Conservation (phyloP, 2,113 vertebrate species). For the Gymnorhina tibicen region DNA sequence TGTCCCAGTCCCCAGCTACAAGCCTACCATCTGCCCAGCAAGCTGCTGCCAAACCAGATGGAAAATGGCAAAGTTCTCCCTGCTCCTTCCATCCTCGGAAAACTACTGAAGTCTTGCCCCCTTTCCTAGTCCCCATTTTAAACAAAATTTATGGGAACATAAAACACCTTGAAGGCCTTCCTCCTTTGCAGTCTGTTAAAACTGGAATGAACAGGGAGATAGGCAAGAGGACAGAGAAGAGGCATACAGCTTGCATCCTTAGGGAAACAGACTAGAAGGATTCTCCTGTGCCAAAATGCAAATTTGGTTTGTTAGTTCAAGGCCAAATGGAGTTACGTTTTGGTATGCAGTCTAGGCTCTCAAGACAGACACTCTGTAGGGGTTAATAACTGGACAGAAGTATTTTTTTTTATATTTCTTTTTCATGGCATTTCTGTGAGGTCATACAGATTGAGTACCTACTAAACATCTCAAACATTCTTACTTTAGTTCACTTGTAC, state of each 20-base stretch:
- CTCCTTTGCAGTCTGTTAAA: background rate
- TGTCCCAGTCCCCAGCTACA: background rate
- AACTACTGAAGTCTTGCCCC: background rate
- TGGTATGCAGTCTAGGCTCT: background rate
- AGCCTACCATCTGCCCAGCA: background rate
- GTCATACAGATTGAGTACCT: background rate
- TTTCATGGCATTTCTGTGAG: background rate
- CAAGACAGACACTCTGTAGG: background rate
- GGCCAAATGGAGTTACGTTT: background rate
- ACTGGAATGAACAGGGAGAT: background rate
- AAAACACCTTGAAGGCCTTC: background rate
- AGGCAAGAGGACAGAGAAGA: background rate
- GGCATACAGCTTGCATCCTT: background rate
- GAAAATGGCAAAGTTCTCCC: background rate
- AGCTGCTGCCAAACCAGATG: background rate
- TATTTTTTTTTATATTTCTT: background rate
- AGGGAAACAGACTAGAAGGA: background rate
- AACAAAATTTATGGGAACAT: background rate
- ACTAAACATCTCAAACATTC: background rate
- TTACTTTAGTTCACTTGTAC: background rate
- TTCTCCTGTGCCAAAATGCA: background rate
- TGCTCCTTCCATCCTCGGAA: background rate
- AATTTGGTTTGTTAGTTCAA: background rate
- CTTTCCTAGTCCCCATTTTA: background rate
- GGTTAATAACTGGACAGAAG: background rate